Evolutionary conservation across 2,888 invertebrate genomes (phyloP).

Genomic region (Lycia hirtaria): DNA sequence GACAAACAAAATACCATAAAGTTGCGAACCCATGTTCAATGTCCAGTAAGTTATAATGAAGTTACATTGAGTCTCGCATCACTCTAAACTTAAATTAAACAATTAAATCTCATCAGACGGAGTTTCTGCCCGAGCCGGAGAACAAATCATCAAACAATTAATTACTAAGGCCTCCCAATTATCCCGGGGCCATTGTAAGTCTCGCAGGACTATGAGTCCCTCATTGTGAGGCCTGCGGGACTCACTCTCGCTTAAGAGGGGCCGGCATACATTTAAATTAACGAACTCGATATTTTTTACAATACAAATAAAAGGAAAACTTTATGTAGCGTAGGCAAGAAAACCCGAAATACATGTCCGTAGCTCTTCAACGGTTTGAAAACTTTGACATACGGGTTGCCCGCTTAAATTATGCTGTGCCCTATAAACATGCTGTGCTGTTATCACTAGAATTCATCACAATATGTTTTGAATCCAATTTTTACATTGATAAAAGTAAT

Average conservation of each 20-base stretch:
- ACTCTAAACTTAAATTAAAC: conserved; percentile 23
- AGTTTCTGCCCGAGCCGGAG: conserved; percentile 17
- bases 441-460: too few relatives aligned
- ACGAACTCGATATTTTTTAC: conserved; percentile 9
- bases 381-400: too few relatives aligned
- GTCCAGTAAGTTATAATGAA: conserved; percentile 16
- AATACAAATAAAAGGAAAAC: not conserved
- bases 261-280: conserved; percentile 14
- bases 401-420: too few relatives aligned
- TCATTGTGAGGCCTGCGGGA: conserved; percentile 12
- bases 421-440: too few relatives aligned
- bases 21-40: not conserved
- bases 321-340: too few relatives aligned
- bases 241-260: conserved; percentile 7
- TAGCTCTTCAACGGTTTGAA: too few relatives aligned
- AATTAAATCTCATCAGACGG: conserved; percentile 14
- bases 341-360: too few relatives aligned
- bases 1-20: not conserved
- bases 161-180: conserved; percentile 36
- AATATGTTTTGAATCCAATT: too few relatives aligned
- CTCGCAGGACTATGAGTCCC: too few relatives aligned
- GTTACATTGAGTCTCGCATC: conserved; percentile 11
- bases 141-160: conserved; percentile 40
- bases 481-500: too few relatives aligned
- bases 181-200: conserved; percentile 23